Percentiles rank a stretch among this genome's conserved stretches.
These are phyloP conservation scores for Meliscaeva auricollis DNA, from an alignment of 2,888 invertebrate species.

Conservation along the genomic window DNA sequence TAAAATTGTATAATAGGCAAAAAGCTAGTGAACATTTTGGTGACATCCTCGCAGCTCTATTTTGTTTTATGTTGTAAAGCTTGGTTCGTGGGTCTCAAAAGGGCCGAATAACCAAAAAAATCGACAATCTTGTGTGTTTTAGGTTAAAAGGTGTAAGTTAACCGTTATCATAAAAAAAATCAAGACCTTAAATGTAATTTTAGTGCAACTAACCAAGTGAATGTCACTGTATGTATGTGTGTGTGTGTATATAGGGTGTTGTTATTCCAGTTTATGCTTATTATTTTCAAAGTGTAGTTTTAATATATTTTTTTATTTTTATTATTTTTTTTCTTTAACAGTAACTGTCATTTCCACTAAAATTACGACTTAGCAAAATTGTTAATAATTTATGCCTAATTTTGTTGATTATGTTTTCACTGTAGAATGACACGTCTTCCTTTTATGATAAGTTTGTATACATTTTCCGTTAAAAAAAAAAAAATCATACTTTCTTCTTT, in stretches of 20 bases:
- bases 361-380: slow-evolving; percentile 77
- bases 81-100: no score
- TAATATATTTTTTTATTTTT: slow-evolving; percentile 21
- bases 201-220: no score
- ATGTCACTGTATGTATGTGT: no score
- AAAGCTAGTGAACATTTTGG: no score
- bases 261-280: slow-evolving; percentile 56
- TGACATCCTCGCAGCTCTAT: no score
- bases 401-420: slow-evolving; percentile 72
- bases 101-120: no score
- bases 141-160: no score
- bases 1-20: no score
- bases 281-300: slow-evolving; percentile 51
- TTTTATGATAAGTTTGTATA: slow-evolving; percentile 71
- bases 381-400: slow-evolving; percentile 74
- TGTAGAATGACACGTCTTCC: slow-evolving; percentile 72
- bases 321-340: slow-evolving; percentile 58
- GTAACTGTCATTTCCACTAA: slow-evolving; percentile 72
- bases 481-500: slow-evolving; percentile 52
- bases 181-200: no score
- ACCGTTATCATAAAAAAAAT: no score
- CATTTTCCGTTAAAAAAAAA: slow-evolving; percentile 55
- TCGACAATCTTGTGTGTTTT: no score
- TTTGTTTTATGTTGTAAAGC: no score
- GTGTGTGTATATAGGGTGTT: slow-evolving; percentile 47